A percentile compares a stretch with the other conserved stretches of the same genome.
phyloP scores from a whole-genome alignment of 2,888 invertebrate genomes.

The Cylloceria caligata region DNA sequence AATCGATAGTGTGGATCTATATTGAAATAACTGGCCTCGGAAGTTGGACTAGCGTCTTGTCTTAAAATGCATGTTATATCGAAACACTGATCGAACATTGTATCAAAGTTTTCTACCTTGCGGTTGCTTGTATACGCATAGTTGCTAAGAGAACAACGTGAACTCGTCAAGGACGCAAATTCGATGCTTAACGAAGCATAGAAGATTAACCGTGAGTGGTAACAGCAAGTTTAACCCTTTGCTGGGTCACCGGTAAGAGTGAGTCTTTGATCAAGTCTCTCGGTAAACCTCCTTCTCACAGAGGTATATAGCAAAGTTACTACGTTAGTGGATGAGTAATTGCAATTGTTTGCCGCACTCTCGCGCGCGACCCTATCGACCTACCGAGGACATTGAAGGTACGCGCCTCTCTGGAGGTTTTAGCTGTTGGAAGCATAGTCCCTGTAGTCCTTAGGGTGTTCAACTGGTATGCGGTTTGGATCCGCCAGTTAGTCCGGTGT shows the following conservation, averaged over 20 bases:
- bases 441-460: constrained; percentile 39
- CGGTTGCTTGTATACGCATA: not conserved
- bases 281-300: not conserved
- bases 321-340: constrained; percentile 25
- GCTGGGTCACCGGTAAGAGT: constrained; percentile 21
- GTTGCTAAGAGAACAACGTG: constrained; percentile 12
- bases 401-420: not conserved
- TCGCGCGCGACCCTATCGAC: constrained; percentile 16
- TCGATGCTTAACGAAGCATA: constrained; percentile 40
- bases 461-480: constrained; percentile 46
- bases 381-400: not conserved
- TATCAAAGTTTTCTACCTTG: not conserved
- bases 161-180: constrained; percentile 8
- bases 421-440: not conserved
- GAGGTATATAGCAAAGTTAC: constrained; percentile 21
- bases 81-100: not conserved
- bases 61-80: not conserved
- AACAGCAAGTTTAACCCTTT: constrained; percentile 23
- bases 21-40: not conserved
- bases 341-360: constrained; percentile 51
- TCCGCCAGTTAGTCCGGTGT: constrained; percentile 12
- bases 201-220: constrained; percentile 13
- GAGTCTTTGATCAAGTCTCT: constrained; percentile 47
- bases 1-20: not conserved
- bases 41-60: not conserved